phyloP scores from a whole-genome alignment of 2,888 invertebrate genomes.

The Tetanocera ferruginea region DNA sequence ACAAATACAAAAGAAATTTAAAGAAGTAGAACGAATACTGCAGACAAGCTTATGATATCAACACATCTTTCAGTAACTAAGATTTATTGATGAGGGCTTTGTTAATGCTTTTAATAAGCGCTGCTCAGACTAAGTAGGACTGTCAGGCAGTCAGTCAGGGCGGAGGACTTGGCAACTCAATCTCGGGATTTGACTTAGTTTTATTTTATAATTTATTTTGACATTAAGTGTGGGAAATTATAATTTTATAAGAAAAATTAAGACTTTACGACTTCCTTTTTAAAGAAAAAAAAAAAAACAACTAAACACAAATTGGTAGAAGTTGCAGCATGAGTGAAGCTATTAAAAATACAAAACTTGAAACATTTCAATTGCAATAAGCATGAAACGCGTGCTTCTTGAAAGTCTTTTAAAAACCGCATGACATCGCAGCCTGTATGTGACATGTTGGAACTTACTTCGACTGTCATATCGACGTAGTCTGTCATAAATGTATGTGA shows the following conservation, averaged over 20 bases:
- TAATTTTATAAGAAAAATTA: not conserved
- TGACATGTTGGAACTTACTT: not conserved
- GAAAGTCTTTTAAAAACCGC: not conserved
- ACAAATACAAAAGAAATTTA: not conserved
- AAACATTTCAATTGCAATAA: not conserved
- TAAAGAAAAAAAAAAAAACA: not conserved
- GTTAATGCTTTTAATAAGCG: no score
- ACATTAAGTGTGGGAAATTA: conserved; percentile 6
- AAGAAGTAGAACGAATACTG: not conserved
- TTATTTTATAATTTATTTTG: not conserved
- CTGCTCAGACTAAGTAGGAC: no score
- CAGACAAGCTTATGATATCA: not conserved
- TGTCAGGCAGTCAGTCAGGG: no score
- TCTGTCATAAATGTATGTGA: not conserved
- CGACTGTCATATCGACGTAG: not conserved
- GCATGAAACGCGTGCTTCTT: conserved; percentile 2
- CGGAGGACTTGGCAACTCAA: no score
- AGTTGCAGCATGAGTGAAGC: not conserved
- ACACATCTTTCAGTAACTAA: not conserved
- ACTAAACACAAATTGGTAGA: not conserved
- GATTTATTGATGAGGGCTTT: not conserved
- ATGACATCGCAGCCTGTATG: not conserved
- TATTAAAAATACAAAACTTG: not conserved
- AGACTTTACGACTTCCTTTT: conserved; percentile 32
- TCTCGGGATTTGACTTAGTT: no score